phyloP scores from a whole-genome alignment of 2,888 invertebrate genomes.

The Tetragonula carbonaria region DNA sequence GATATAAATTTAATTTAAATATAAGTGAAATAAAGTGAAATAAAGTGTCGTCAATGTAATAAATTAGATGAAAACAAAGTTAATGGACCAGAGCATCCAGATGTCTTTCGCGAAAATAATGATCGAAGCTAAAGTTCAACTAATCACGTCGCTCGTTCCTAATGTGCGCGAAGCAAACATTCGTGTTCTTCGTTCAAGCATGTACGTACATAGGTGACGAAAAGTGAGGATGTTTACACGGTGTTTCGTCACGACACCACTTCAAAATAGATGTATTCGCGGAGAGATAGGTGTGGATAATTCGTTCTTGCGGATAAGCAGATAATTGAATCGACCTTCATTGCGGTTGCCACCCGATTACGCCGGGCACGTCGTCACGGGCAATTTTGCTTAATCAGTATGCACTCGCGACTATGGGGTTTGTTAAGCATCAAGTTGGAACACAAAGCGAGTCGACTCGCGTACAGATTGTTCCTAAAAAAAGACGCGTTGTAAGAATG shows the following conservation, averaged over 20 bases:
- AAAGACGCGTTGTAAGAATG: too few species aligned
- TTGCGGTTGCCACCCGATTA: conserved; percentile 70
- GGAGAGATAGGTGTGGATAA: conserved; percentile 62
- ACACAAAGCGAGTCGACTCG: conserved; percentile 5
- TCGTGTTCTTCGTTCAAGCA: background rate
- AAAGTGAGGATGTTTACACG: background rate
- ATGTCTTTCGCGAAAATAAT: too few species aligned
- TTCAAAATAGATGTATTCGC: conserved; percentile 35
- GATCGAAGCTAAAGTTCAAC: too few species aligned
- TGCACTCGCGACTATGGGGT: conserved; percentile 54
- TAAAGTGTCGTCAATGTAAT: too few species aligned
- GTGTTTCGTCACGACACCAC: conserved; percentile 11
- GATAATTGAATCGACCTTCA: conserved; percentile 73
- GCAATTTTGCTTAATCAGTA: conserved; percentile 63
- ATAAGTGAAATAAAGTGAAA: too few species aligned
- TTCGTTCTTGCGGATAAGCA: conserved; percentile 60
- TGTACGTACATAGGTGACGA: background rate
- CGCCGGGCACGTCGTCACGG: conserved; percentile 42
- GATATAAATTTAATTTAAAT: too few species aligned
- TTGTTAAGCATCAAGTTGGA: conserved; percentile 40
- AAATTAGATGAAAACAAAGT: too few species aligned
- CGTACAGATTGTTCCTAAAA: background rate
- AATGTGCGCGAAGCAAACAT: background rate
- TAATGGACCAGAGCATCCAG: too few species aligned
- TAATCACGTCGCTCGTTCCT: too few species aligned